These are phyloP conservation scores for Cervus canadensis DNA, from an alignment of 2,113 vertebrate species.

Conservation along the genomic window DNA sequence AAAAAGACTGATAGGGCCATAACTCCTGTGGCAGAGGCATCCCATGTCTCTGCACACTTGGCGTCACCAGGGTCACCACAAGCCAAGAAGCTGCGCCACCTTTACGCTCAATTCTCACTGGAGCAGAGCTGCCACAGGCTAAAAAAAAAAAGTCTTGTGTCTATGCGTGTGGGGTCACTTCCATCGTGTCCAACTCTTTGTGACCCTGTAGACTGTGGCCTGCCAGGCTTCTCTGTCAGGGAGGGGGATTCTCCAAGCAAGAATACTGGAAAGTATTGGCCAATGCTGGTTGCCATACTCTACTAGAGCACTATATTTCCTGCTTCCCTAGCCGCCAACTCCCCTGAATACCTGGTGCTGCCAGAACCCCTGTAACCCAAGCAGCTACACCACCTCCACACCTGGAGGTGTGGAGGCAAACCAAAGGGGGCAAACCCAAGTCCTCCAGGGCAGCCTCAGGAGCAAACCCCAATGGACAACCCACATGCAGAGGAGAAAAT, in stretches of 20 bases:
- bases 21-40: background rate
- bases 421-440: background rate
- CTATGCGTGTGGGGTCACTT: background rate
- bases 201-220: background rate
- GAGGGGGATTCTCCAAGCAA: background rate
- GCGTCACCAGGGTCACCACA: fast-evolving
- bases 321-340: background rate
- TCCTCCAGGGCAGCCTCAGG: background rate
- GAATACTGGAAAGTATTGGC: background rate
- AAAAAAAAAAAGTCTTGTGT: background rate
- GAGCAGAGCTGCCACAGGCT: background rate
- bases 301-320: background rate
- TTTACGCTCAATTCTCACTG: background rate
- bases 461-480: background rate
- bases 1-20: background rate
- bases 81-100: background rate
- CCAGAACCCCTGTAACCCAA: background rate
- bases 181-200: background rate
- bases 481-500: background rate
- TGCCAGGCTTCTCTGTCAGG: background rate
- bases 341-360: background rate
- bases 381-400: background rate
- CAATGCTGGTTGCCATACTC: background rate
- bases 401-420: background rate
- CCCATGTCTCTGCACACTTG: background rate